Evolutionary conservation across 2,888 invertebrate species (phyloP).

Genomic region (Caenorhabditis zanzibari): DNA sequence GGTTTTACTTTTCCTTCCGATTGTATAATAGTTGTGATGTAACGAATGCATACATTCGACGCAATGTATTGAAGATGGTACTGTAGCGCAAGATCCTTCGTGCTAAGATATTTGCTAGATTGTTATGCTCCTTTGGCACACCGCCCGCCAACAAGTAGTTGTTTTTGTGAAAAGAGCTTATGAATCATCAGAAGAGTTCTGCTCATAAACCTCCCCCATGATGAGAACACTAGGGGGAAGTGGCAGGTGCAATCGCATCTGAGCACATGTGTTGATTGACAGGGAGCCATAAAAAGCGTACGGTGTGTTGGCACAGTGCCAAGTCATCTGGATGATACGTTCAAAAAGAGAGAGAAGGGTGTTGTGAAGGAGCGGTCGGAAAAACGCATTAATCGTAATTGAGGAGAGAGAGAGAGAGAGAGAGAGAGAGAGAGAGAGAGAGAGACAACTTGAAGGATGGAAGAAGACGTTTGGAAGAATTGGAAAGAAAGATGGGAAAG

Average conservation of each 20-base stretch:
- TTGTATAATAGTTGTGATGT: conserved; percentile 6
- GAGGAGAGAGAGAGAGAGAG: no score
- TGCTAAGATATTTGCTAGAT: not conserved
- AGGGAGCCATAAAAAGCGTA: not conserved
- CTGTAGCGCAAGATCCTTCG: conserved; percentile 8
- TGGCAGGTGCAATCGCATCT: conserved; percentile 33
- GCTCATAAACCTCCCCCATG: no score
- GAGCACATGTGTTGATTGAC: conserved; percentile 42
- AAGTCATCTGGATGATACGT: conserved; percentile 4
- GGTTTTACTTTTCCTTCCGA: conserved; percentile 3
- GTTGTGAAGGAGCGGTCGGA: not conserved
- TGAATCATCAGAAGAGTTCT: no score
- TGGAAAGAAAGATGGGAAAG: not conserved
- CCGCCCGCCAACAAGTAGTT: not conserved
- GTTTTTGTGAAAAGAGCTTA: not conserved
- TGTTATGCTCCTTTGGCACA: not conserved
- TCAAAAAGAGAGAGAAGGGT: not conserved
- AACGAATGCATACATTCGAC: not conserved
- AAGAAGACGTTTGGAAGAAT: not conserved
- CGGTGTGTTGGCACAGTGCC: conserved; percentile 22
- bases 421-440: no score
- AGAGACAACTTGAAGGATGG: not conserved
- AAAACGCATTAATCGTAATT: conserved; percentile 12
- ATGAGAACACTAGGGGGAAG: not conserved
- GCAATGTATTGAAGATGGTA: not conserved